phyloP scores from a whole-genome alignment of 1,140 invertebrate species.

The Drosophila leontia region DNA sequence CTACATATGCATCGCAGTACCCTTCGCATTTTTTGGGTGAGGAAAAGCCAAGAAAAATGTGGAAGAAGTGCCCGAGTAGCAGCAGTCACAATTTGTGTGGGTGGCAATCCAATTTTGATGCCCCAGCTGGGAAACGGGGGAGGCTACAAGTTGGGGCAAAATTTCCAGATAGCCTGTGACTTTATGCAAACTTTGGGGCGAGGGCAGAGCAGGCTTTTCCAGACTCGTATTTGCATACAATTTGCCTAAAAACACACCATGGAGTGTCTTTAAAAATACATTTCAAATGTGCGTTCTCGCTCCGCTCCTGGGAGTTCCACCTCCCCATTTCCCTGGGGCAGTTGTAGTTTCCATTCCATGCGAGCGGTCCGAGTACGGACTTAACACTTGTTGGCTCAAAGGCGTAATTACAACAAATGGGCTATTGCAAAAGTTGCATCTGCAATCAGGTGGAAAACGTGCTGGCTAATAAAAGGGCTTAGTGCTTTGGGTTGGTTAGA shows the following conservation, averaged over 20 bases:
- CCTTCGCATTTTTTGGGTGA: constrained; percentile 2
- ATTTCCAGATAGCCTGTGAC: constrained; percentile 20
- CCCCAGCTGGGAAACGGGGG: constrained; percentile 49
- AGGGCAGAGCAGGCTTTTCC: constrained; percentile 17
- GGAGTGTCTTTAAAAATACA: constrained; percentile 82
- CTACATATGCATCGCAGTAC: constrained; percentile 27
- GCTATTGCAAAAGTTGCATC: constrained; percentile 54
- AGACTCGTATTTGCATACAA: constrained; percentile 81
- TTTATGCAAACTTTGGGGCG: constrained; percentile 38
- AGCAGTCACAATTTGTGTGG: constrained; percentile 59
- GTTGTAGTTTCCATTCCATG: constrained; percentile 24
- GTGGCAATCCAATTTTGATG: constrained; percentile 78
- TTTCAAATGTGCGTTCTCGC: constrained; percentile 59
- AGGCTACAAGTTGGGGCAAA: constrained; percentile 6
- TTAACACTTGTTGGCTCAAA: constrained; percentile 82
- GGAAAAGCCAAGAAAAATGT: constrained; percentile 28
- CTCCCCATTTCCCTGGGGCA: constrained; percentile 13
- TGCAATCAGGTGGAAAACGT: constrained; percentile 75
- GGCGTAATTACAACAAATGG: constrained; percentile 82
- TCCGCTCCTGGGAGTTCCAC: constrained; percentile 24
- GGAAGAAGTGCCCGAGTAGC: constrained; percentile 37
- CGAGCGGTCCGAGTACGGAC: constrained; percentile 30
- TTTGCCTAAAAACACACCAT: constrained; percentile 81
- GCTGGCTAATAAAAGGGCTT: constrained; percentile 72
- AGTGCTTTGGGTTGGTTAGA: constrained; percentile 35